phyloP scores from a whole-genome alignment of 2,113 vertebrate species.

The Osmerus eperlanus region DNA sequence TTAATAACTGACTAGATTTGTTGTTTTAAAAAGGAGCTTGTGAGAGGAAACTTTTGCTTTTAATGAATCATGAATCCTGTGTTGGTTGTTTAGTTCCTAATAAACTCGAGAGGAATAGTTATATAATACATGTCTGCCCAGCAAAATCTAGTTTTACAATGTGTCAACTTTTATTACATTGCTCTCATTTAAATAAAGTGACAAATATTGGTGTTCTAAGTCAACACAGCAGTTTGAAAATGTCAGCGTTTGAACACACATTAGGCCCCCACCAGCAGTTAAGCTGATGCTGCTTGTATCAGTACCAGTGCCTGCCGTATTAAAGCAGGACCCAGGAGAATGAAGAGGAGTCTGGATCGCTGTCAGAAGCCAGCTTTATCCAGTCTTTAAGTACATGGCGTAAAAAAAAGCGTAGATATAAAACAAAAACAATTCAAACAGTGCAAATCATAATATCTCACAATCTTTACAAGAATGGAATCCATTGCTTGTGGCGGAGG shows the following conservation, averaged over 20 bases:
- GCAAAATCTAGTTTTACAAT: too few relatives aligned
- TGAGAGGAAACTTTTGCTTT: too few relatives aligned
- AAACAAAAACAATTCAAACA: constrained; percentile 37
- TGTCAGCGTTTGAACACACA: too few relatives aligned
- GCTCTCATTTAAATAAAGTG: too few relatives aligned
- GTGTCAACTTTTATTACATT: too few relatives aligned
- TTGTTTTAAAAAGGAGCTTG: too few relatives aligned
- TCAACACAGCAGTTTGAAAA: too few relatives aligned
- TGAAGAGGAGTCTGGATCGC: neutral
- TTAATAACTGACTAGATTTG: too few relatives aligned
- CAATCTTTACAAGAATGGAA: constrained; percentile 47
- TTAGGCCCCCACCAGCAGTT: too few relatives aligned
- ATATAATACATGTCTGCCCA: too few relatives aligned
- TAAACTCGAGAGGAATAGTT: neutral
- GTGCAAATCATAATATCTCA: constrained; percentile 53
- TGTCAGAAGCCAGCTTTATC: constrained; percentile 10
- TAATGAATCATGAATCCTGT: neutral
- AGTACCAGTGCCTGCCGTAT: neutral
- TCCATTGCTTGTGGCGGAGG: neutral
- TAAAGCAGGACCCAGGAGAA: neutral
- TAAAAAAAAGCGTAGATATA: constrained; percentile 28
- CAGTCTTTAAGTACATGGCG: constrained; percentile 18
- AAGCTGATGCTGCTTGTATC: too few relatives aligned
- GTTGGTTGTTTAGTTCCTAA: neutral
- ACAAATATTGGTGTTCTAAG: too few relatives aligned